These are phyloP conservation scores for Emydoidea blandingii DNA, from an alignment of 2,797 vertebrate species.

Conservation along the genomic window DNA sequence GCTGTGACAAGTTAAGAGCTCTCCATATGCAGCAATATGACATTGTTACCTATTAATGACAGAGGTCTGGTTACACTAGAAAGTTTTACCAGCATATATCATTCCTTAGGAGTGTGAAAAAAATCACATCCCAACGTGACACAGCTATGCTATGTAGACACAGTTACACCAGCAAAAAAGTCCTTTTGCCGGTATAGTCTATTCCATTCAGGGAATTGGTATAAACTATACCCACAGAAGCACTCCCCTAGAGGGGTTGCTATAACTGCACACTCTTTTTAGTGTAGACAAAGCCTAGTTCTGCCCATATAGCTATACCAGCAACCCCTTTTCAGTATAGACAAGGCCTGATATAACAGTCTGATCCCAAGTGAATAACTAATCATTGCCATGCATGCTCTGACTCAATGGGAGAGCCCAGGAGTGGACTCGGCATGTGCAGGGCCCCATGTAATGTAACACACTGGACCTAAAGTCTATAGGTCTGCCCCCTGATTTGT, in stretches of 20 bases:
- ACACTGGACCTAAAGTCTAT: not conserved
- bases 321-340: not conserved
- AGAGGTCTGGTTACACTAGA: not conserved
- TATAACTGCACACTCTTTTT: too few species aligned
- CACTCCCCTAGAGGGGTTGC: not conserved
- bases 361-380: not conserved
- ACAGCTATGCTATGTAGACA: not conserved
- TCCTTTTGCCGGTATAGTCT: not conserved
- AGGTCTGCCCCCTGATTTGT: not conserved
- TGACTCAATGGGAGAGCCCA: not conserved
- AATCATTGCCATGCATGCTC: not conserved
- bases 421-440: not conserved
- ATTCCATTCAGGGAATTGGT: not conserved
- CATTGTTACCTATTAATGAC: not conserved
- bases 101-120: not conserved
- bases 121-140: not conserved
- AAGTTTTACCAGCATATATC: not conserved
- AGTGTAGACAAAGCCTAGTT: too few species aligned
- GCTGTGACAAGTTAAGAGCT: not conserved
- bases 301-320: not conserved
- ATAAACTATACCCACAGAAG: not conserved
- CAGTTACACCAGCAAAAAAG: not conserved
- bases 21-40: not conserved
- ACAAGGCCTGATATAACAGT: not conserved
- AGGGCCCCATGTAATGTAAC: not conserved